Base-by-base conservation (phyloP, 1,140 invertebrate genomes). In the Nephotettix cincticeps region DNA sequence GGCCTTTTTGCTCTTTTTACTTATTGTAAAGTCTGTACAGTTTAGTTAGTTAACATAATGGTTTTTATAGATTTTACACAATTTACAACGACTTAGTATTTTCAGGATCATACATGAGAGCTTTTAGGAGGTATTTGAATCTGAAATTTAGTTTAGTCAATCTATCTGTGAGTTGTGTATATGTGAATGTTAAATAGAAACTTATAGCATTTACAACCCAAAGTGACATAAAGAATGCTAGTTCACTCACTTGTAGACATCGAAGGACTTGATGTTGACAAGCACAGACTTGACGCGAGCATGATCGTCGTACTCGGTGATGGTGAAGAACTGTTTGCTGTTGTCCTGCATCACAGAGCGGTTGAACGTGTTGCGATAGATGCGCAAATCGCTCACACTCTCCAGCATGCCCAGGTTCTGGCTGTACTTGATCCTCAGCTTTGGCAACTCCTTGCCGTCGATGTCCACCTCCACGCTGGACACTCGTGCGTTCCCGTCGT, bases 391-490 rank as follows among this genome's bases (percentile, higher is more conserved):
- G 70, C 91, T 92, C 0, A 96, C 88, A 25, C 90, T 88, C 81
- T 96, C 94, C 17, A 96, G 78, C 28, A 89, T 88, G 0, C 94
- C 94, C 0, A 95, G 81, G 77, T 95, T 95, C 75, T 93, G 91
- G 77, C 93, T 93, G 79, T 95, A 96, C 77, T 93, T 94, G 63
- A 94, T 81, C 73, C 91, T 85, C 28, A 93, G 81, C 32, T 87
- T 84, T 1, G 88, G 85, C 25, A 88, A 84, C 81, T 81, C 89
- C 80, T 95, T 95, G 29, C 92, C 93, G 78, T 93, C 92, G 40
- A 96, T 90, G 77, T 94, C 93, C 23, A 93, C 90, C 75, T 95
- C 93, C 70, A 95, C 92, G n/a, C 88, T 88, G 4, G 91, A 93
- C 58, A 95, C 84, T 21, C 94, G 83, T 0, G 92, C 93, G 77